Evolutionary conservation across 2,113 vertebrate species (phyloP), one percentile per base, ranked within the genome.

Genomic region (Butorides virescens): DNA sequence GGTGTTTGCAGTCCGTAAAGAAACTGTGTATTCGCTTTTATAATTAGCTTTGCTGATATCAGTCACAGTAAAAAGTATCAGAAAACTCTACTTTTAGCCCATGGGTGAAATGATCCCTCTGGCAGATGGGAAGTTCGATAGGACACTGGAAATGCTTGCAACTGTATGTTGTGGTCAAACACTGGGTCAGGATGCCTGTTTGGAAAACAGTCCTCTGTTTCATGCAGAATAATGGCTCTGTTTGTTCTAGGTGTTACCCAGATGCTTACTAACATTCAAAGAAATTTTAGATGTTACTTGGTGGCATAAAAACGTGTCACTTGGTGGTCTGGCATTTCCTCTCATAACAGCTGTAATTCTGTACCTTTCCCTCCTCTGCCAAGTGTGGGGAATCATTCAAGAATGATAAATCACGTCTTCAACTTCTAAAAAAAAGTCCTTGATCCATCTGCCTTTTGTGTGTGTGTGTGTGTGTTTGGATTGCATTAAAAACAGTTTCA

Each of bases 261-360:
- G 39, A 80, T 79, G 68, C 47, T 93, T 53, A 74, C 83, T 93
- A 88, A 85, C 39, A 13, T 66, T 86, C 81, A 63, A 53, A 92
- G 83, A 88, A 44, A 74, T 73, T 44, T 84, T 77, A 94, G 42
- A 23, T 91, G 85, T 85, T 77, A 50, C 78, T 85, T 74, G 78
- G 91, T 55, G 74, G 65, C 70, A 78, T 79, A 72, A 93, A 85
- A 72, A 63, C 7, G 6, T 63, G 88, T 87, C 58, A 56, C 90
- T 95, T 88, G 78, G 49, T 55, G 78, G 49, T 55, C n/a, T 77
- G 89, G 47, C 58, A 74, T 91, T 71, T 75, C 63, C 81, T 91
- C 86, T 94, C 79, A 13, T 72, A 88, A 76, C 74, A 96, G 87
- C 81, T 88, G 76, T 80, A 88, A 83, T 62, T 86, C 82, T 50